Percentiles rank a stretch among this genome's conserved stretches.
Evolutionary conservation across 2,797 vertebrate genomes (phyloP).

Genomic region (Malurus leucopterus): DNA sequence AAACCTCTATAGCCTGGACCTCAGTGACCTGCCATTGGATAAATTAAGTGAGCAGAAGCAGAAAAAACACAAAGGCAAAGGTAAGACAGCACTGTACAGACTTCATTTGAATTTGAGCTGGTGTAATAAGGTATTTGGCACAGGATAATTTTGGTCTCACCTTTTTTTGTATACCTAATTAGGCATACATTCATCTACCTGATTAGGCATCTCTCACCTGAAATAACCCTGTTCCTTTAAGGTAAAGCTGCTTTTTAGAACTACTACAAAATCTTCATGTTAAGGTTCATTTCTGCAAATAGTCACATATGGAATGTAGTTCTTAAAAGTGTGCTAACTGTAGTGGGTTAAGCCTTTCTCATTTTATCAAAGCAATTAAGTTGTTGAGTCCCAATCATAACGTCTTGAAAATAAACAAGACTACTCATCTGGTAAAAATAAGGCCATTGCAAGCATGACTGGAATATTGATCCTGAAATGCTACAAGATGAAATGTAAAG

Average conservation of each 20-base stretch:
- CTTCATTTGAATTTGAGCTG: not conserved
- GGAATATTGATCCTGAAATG: not conserved
- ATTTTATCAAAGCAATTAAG: not conserved
- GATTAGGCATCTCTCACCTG: not conserved
- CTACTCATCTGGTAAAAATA: not conserved
- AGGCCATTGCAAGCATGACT: not conserved
- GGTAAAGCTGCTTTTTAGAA: not conserved
- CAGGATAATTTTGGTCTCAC: not conserved
- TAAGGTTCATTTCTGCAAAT: not conserved
- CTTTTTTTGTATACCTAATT: not conserved
- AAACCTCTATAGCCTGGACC: constrained; percentile 93
- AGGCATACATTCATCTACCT: not conserved
- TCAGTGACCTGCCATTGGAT: constrained; percentile 93
- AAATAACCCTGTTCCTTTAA: not conserved
- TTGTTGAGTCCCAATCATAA: not conserved
- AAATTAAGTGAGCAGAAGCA: constrained; percentile 98
- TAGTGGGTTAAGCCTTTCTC: not conserved
- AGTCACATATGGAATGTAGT: not conserved
- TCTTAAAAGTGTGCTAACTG: not conserved
- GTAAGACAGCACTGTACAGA: constrained; percentile 61
- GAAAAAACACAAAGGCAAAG: constrained; percentile 99
- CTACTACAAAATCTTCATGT: not conserved
- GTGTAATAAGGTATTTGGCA: not conserved
- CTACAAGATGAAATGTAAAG: not conserved
- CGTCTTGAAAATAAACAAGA: not conserved